A percentile compares a stretch with the other conserved stretches of the same genome.
Evolutionary conservation across 2,113 vertebrate genomes (phyloP).

Genomic region (Tachycineta bicolor): DNA sequence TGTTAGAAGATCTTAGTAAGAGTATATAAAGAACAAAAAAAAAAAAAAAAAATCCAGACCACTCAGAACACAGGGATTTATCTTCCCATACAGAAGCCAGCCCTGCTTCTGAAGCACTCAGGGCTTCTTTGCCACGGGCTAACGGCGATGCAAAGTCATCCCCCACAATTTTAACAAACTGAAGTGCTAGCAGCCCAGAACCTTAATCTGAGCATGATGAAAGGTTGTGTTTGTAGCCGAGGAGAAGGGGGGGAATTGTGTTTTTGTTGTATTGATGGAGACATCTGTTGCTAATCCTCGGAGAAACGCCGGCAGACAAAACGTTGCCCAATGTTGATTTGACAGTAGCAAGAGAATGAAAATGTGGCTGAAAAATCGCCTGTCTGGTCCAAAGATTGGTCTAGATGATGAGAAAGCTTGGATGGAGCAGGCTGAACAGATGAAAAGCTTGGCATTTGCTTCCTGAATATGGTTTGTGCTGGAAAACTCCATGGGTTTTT

Average conservation of each 20-base stretch:
- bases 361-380: constrained; percentile 41
- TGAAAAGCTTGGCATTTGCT: constrained; percentile 47
- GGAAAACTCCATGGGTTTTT: neutral
- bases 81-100: neutral
- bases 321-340: constrained; percentile 45
- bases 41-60: neutral
- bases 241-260: neutral
- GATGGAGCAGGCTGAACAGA: constrained; percentile 47
- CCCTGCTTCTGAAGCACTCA: neutral
- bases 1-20: neutral
- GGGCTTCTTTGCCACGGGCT: neutral
- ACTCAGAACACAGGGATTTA: neutral
- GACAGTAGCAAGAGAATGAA: constrained; percentile 41
- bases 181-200: neutral
- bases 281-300: constrained; percentile 44
- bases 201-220: neutral
- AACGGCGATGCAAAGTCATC: neutral
- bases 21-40: neutral
- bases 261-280: constrained; percentile 27
- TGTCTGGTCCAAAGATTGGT: constrained; percentile 43
- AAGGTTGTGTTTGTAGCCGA: neutral
- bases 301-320: constrained; percentile 18
- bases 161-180: neutral
- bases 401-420: constrained; percentile 19
- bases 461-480: neutral